phyloP scores from a whole-genome alignment of 2,113 vertebrate genomes.

The Scolopax mira region DNA sequence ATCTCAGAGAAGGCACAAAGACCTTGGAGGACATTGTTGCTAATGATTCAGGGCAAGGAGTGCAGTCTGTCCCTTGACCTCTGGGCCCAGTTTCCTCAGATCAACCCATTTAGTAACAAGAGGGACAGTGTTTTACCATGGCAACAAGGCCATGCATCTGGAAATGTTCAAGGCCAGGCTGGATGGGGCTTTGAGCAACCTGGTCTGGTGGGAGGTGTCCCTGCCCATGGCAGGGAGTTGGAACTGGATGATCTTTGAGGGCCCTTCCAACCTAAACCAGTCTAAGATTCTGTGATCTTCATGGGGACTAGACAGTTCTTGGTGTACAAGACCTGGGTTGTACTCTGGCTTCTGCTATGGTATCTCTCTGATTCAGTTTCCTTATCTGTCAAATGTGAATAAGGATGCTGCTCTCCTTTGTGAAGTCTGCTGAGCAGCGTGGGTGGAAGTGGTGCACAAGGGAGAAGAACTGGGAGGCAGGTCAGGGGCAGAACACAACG shows the following conservation, averaged over 20 bases:
- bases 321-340: not conserved
- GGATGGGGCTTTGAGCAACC: not conserved
- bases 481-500: rapidly evolving
- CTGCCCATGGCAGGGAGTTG: not conserved
- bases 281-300: not conserved
- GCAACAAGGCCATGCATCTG: not conserved
- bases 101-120: not conserved
- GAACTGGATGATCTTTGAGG: not conserved
- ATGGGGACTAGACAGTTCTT: not conserved
- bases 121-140: not conserved
- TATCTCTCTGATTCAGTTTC: not conserved
- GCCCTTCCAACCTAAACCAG: not conserved
- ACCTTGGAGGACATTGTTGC: not conserved
- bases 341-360: not conserved
- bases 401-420: not conserved
- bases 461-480: not conserved
- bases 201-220: not conserved
- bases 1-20: not conserved
- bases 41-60: not conserved
- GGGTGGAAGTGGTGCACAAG: not conserved
- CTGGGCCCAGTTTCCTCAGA: not conserved
- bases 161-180: not conserved
- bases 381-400: not conserved
- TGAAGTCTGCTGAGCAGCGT: not conserved
- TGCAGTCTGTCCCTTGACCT: not conserved